Conservation (phyloP, 2,113 vertebrate genomes). For the Leptodactylus fuscus region DNA sequence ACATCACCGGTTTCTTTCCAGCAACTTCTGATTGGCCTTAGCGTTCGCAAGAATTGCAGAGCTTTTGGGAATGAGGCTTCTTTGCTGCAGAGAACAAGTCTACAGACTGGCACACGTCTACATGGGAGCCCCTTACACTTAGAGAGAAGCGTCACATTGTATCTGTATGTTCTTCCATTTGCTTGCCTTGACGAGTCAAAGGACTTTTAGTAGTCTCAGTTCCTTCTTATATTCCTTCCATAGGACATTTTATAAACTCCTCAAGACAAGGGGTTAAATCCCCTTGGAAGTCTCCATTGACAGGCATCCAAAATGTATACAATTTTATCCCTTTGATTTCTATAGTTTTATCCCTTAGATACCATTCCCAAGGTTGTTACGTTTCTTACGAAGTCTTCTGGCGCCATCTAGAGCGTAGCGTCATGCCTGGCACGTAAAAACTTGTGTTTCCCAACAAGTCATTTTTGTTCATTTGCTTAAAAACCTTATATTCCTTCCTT, state of each 20-base stretch:
- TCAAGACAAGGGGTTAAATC: neutral
- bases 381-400: neutral
- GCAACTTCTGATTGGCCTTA: no score
- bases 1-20: no score
- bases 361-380: neutral
- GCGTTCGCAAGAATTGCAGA: no score
- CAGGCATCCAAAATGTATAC: neutral
- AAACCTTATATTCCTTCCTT: neutral
- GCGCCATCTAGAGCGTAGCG: neutral
- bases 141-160: no score
- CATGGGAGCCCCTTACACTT: no score
- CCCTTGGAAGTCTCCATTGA: neutral
- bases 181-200: no score
- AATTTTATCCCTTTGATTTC: neutral
- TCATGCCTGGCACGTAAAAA: no score
- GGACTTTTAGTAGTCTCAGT: neutral
- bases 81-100: no score
- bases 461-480: conserved; percentile 24
- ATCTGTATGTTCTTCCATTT: no score
- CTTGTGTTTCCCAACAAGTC: neutral
- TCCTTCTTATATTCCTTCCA: no score
- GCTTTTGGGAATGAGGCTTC: no score
- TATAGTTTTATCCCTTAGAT: neutral
- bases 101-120: no score
- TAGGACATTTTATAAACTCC: neutral